Base-by-base conservation (phyloP, 2,113 vertebrate species). In the Geococcyx californianus region DNA sequence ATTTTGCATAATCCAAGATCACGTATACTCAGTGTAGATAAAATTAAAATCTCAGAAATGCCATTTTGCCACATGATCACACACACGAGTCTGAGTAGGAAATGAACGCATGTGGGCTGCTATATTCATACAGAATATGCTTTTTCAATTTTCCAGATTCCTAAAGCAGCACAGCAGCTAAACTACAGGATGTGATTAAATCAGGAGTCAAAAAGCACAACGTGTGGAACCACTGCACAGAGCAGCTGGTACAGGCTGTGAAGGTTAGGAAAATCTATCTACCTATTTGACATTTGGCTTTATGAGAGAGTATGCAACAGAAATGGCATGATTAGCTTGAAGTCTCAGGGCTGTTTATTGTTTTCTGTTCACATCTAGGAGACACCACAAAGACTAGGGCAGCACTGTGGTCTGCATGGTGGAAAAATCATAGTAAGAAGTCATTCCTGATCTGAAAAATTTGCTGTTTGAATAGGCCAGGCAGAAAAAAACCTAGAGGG, bases 151-250 rank as follows among this genome's bases (percentile, higher is more conserved):
- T 80, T 90, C 56, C 91, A 98, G 98, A 47, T 96, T 98, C 33
- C 47, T 93, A 59, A n/a, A 92, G 88, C 84, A 96, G 96, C 63
- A 93, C 94, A 4, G 97, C 92, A 54, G 47, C 82, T 49, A 97
- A 97, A 34, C 77, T 98, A 40, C 97, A 97, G 90, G 81, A 66
- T 20, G 68, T 98, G 85, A 75, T 67, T 49, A 94, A 96, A 47
- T 97, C 97, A 3, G 98, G 98, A 88, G 60, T 40, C 8, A 93
- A 97, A 42, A 87, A 95, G 84, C 18, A 98, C 0, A 91, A 97
- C 0, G 98, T 98, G 0, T 98, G 98, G 98, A 98, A 98, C 95
- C 90, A 62, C 90, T 98, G 97, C 42, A 92, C 97, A 0, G 90
- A 98, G 73, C 97, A 97, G 55, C 97, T 98, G 20, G 67, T 86